phyloP scores from a whole-genome alignment of 2,797 vertebrate species.

The Aldrovandia affinis region DNA sequence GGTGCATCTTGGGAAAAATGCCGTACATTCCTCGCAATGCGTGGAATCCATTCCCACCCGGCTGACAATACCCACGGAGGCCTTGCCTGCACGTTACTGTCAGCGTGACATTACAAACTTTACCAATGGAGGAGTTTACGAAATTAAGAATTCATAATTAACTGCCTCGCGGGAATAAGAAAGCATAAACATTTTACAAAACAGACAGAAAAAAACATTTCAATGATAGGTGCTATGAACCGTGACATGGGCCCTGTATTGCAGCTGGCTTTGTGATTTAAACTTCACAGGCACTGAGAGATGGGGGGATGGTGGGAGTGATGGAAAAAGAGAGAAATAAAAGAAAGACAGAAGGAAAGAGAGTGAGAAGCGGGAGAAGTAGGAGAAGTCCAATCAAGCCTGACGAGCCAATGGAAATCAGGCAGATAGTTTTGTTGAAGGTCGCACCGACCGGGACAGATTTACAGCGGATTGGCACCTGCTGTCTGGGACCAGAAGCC shows the following conservation, averaged over 20 bases:
- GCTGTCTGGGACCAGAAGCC: neutral
- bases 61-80: too few relatives aligned
- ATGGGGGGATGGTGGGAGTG: constrained; percentile 50
- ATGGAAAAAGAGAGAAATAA: constrained; percentile 55
- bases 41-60: too few relatives aligned
- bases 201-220: too few relatives aligned
- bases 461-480: constrained; percentile 26
- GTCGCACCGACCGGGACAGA: constrained; percentile 70
- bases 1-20: neutral
- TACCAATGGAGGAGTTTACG: neutral
- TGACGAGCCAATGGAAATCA: neutral
- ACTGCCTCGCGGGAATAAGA: neutral
- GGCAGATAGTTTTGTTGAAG: constrained; percentile 37
- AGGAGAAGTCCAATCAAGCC: constrained; percentile 50
- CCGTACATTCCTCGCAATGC: neutral
- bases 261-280: neutral
- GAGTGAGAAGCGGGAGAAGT: constrained; percentile 1
- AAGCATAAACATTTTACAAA: neutral
- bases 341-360: constrained; percentile 56
- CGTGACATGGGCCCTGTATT: neutral
- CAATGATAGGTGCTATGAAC: too few relatives aligned
- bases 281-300: constrained; percentile 6
- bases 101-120: too few relatives aligned
- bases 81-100: too few relatives aligned
- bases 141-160: neutral